A percentile compares a stretch with the other conserved stretches of the same genome.
Evolutionary conservation across 2,113 vertebrate species (phyloP).

Genomic region (Eudorcas thomsonii): DNA sequence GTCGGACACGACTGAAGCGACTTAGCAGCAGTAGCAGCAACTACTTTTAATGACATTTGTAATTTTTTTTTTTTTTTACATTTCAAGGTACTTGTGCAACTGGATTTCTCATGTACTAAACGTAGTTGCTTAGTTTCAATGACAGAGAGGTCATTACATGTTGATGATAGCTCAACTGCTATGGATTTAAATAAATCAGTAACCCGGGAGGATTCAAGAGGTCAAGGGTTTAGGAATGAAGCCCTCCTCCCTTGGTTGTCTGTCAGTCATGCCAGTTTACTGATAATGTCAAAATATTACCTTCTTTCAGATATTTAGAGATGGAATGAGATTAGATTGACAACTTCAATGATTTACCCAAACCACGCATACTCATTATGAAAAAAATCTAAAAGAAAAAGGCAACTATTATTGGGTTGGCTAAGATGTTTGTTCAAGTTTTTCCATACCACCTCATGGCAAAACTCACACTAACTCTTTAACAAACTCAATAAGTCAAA

Average conservation of each 20-base stretch:
- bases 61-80: background rate
- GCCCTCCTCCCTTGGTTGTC: background rate
- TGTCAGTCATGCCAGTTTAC: slow-evolving; percentile 18
- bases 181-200: slow-evolving; percentile 43
- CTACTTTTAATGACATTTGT: background rate
- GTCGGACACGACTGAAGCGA: no score
- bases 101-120: background rate
- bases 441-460: background rate
- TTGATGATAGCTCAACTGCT: background rate
- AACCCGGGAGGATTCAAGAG: background rate
- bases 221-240: slow-evolving; percentile 19
- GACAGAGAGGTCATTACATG: background rate
- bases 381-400: background rate
- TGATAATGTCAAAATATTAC: background rate
- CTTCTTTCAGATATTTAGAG: slow-evolving; percentile 9
- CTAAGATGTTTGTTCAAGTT: background rate
- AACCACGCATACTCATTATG: background rate
- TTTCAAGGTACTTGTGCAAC: background rate
- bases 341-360: background rate
- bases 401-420: background rate
- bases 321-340: background rate
- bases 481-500: background rate
- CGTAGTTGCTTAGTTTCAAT: background rate
- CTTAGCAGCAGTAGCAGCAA: background rate
- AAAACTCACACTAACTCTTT: background rate